These are phyloP conservation scores for Okapia johnstoni DNA, from an alignment of 2,113 vertebrate genomes.

Conservation along the genomic window DNA sequence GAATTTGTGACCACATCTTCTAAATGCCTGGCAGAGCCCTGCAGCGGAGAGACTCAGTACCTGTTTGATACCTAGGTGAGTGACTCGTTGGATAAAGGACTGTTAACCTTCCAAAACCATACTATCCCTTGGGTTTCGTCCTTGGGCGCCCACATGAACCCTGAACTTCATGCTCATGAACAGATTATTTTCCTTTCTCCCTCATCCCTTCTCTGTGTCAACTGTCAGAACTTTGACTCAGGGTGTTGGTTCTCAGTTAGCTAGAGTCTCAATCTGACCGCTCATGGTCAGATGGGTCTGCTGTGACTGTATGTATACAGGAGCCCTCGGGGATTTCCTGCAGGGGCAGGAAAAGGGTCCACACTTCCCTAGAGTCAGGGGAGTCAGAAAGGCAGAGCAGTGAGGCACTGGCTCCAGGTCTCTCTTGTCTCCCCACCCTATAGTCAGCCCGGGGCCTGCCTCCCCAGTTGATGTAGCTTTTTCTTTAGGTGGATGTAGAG, in stretches of 20 bases:
- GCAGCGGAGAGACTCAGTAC: background rate
- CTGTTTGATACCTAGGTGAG: background rate
- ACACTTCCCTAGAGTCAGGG: background rate
- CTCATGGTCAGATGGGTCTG: background rate
- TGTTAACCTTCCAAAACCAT: background rate
- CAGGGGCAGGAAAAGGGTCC: background rate
- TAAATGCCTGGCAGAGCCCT: background rate
- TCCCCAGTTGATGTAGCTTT: background rate
- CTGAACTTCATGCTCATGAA: constrained; percentile 19
- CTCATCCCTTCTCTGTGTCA: background rate
- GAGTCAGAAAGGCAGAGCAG: background rate
- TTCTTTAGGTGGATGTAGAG: background rate
- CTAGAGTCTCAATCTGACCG: background rate
- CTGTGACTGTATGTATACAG: background rate
- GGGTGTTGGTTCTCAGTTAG: background rate
- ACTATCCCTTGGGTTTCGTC: background rate
- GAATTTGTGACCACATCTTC: background rate
- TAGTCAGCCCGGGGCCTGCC: background rate
- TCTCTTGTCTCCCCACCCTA: background rate
- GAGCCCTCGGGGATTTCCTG: background rate
- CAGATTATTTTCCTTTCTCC: background rate
- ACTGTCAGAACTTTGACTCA: background rate
- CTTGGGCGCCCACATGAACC: background rate
- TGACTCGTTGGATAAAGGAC: background rate
- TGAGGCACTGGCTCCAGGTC: background rate